Evolutionary conservation across 1,140 invertebrate genomes (phyloP).

Genomic region (Drosophila subobscura): DNA sequence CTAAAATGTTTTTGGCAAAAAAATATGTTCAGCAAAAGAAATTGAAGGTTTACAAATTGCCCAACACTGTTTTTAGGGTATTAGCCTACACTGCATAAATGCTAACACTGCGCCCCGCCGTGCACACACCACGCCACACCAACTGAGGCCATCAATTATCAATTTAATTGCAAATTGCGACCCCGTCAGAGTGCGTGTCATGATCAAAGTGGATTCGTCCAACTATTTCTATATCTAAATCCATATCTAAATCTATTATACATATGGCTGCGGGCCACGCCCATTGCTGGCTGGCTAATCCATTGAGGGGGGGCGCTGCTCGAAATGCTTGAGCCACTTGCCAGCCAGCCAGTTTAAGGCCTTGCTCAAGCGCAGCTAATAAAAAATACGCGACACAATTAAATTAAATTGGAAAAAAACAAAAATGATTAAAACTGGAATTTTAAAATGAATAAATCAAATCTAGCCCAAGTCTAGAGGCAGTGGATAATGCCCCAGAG

Average conservation of each 20-base stretch:
- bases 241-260: background rate
- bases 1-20: no score
- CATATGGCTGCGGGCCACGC: conserved; percentile 17
- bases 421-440: conserved; percentile 37
- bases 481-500: conserved; percentile 17
- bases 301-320: background rate
- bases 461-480: background rate
- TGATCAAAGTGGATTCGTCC: conserved; percentile 11
- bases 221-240: conserved; percentile 9
- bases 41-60: no score
- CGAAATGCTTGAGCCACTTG: conserved; percentile 18
- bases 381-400: conserved; percentile 60
- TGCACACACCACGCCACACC: background rate
- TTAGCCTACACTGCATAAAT: background rate
- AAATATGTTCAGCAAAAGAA: no score
- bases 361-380: conserved; percentile 32
- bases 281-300: conserved; percentile 6
- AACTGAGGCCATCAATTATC: conserved; percentile 1
- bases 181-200: conserved; percentile 35
- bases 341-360: conserved; percentile 12
- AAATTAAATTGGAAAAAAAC: conserved; percentile 31
- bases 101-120: background rate
- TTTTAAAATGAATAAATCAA: conserved; percentile 37
- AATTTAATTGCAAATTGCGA: conserved; percentile 35
- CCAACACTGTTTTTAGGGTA: no score